These are phyloP conservation scores for Xiphorhynchus elegans DNA, from an alignment of 2,113 vertebrate species.

Conservation along the genomic window DNA sequence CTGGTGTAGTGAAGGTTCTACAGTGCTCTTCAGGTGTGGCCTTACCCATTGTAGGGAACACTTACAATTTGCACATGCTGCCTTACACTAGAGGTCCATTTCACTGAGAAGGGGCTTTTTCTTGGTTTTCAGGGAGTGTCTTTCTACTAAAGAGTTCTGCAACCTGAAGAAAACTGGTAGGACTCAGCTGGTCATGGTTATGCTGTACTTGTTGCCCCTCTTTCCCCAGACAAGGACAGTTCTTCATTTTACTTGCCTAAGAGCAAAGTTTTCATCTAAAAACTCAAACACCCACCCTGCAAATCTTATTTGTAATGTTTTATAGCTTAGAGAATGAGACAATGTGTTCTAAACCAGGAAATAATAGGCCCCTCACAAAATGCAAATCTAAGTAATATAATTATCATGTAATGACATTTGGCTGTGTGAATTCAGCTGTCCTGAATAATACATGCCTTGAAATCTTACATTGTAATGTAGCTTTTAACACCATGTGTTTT, in stretches of 20 bases:
- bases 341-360: constrained; percentile 3
- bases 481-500: background rate
- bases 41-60: background rate
- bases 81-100: background rate
- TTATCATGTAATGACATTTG: constrained; percentile 45
- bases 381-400: background rate
- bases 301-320: background rate
- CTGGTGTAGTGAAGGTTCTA: background rate
- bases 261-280: background rate
- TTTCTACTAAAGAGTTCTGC: background rate
- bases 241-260: background rate
- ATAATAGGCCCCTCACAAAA: background rate
- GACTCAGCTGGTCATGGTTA: background rate
- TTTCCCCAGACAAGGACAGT: background rate
- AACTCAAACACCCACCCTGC: background rate
- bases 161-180: background rate
- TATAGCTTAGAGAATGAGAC: background rate
- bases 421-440: constrained; percentile 28
- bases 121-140: background rate
- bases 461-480: background rate
- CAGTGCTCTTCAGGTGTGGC: background rate
- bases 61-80: background rate
- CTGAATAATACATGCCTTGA: constrained; percentile 47
- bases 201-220: background rate
- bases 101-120: background rate